Evolutionary conservation across 2,113 vertebrate species (phyloP).

Genomic region (Myiozetetes cayanensis): DNA sequence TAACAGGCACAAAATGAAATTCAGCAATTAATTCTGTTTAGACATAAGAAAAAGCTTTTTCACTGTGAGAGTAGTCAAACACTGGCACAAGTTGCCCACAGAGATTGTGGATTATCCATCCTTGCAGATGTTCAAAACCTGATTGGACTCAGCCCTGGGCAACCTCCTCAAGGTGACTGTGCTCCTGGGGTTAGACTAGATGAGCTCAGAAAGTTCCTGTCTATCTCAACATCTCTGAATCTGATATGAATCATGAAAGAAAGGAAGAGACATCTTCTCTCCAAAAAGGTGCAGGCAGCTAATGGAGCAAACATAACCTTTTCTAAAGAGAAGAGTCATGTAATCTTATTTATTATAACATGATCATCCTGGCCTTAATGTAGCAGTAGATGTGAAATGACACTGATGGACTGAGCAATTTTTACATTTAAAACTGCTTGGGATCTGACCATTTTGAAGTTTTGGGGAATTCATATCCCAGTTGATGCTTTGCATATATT

Average conservation of each 20-base stretch:
- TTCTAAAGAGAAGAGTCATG: not conserved
- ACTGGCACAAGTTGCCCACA: not conserved
- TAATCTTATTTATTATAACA: not conserved
- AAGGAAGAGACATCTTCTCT: not conserved
- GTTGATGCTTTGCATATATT: not conserved
- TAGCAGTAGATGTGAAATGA: not conserved
- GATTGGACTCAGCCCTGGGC: not conserved
- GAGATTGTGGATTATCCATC: not conserved
- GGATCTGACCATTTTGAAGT: not conserved
- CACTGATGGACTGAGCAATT: not conserved
- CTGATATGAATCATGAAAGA: not conserved
- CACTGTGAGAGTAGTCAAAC: not conserved
- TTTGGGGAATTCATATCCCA: not conserved
- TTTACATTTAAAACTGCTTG: not conserved
- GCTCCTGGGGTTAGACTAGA: not conserved
- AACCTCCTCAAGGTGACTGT: not conserved
- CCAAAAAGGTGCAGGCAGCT: not conserved
- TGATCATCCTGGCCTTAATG: not conserved
- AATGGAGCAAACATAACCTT: not conserved
- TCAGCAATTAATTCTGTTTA: not conserved
- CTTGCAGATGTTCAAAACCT: not conserved
- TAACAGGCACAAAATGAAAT: not conserved
- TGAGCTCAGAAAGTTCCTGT: not conserved
- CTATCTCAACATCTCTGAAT: not conserved
- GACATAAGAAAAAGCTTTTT: not conserved